Evolutionary conservation across 2,888 invertebrate genomes (phyloP).

Genomic region (Aquatica leii): DNA sequence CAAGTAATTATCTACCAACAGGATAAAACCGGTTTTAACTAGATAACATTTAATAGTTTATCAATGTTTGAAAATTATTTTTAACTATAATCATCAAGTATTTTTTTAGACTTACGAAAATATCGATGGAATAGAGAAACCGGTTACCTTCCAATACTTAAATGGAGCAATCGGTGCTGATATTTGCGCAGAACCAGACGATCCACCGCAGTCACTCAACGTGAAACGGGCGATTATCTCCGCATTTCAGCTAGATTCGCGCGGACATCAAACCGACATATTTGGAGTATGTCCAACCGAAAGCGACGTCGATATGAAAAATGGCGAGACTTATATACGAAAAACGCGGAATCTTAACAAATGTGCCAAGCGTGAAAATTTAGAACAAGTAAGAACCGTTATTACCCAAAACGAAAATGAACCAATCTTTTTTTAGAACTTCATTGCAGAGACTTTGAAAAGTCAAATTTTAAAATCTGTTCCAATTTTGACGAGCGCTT

Average conservation of each 20-base stretch:
- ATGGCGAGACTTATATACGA: slow-evolving; percentile 65
- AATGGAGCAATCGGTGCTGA: slow-evolving; percentile 79
- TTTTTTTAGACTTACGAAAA: slow-evolving; percentile 58
- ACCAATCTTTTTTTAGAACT: slow-evolving; percentile 53
- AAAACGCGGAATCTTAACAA: slow-evolving; percentile 70
- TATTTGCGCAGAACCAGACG: slow-evolving; percentile 77
- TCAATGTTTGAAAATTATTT: too few species aligned
- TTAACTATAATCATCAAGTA: too few species aligned
- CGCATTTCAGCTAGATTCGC: slow-evolving; percentile 68
- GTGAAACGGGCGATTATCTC: slow-evolving; percentile 90
- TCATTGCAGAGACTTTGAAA: slow-evolving; percentile 65
- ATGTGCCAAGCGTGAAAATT: background rate
- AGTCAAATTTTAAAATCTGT: slow-evolving; percentile 52
- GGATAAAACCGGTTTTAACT: background rate
- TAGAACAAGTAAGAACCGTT: too few species aligned
- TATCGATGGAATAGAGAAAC: slow-evolving; percentile 71
- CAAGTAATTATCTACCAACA: slow-evolving; percentile 63
- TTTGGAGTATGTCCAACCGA: slow-evolving; percentile 84
- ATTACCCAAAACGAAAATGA: background rate
- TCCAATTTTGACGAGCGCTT: slow-evolving; percentile 66
- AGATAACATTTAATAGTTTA: too few species aligned
- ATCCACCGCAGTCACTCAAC: slow-evolving; percentile 82
- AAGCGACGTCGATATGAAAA: slow-evolving; percentile 63
- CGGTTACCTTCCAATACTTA: slow-evolving; percentile 78
- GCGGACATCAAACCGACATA: slow-evolving; percentile 68